Evolutionary conservation across 92 coral and sea anemone species (phyloP).

Genomic region (Actinernus sp.): DNA sequence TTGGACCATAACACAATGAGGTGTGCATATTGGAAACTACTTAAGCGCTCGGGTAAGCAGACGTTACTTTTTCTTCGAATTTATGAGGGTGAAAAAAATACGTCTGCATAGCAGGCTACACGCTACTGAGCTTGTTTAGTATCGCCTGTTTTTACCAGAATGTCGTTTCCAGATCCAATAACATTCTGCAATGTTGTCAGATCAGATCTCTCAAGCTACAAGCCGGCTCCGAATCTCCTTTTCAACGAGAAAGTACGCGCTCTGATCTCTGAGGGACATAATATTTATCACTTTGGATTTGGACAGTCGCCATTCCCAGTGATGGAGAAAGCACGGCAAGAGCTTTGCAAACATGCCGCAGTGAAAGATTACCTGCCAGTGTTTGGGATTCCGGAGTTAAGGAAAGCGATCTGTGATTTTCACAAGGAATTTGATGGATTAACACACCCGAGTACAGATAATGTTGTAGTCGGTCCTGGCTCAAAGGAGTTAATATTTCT

Average conservation of each 20-base stretch:
- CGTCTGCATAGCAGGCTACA: too few relatives aligned
- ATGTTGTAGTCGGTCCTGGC: constrained; percentile 63
- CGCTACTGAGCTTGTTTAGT: too few relatives aligned
- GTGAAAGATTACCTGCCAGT: constrained; percentile 55
- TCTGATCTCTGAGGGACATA: constrained; percentile 28
- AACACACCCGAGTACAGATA: constrained; percentile 19
- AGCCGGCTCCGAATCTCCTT: constrained; percentile 46
- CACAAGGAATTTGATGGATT: constrained; percentile 56
- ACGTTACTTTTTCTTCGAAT: too few relatives aligned
- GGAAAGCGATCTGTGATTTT: constrained; percentile 57
- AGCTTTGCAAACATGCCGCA: constrained; percentile 35
- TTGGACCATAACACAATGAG: too few relatives aligned
- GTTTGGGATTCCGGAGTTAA: constrained; percentile 31
- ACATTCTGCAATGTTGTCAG: constrained; percentile 25
- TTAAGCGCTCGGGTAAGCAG: too few relatives aligned
- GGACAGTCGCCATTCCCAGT: constrained; percentile 71
- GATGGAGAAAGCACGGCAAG: constrained; percentile 22
- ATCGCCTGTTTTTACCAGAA: too few relatives aligned
- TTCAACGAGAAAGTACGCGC: constrained; percentile 55
- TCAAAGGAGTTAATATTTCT: constrained; percentile 58
- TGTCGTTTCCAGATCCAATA: too few relatives aligned
- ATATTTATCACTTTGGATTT: constrained; percentile 57
- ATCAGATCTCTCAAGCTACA: constrained; percentile 20
- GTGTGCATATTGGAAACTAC: too few relatives aligned
- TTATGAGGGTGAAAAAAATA: too few relatives aligned